phyloP scores from a whole-genome alignment of 2,888 invertebrate genomes.

The Caenorhabditis imperialis region DNA sequence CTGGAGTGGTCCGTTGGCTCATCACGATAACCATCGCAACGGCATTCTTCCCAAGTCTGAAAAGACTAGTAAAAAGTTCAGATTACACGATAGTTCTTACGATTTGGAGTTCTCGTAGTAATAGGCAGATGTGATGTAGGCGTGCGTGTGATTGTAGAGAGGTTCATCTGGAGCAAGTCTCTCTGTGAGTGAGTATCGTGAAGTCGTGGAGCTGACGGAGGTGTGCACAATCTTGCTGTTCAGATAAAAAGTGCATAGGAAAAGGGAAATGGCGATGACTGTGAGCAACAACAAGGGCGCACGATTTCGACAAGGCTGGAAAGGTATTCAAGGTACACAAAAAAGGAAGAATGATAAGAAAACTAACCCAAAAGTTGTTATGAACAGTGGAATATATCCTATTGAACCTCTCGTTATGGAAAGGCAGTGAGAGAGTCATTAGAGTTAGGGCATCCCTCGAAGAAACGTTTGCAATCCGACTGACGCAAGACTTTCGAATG shows the following conservation, averaged over 20 bases:
- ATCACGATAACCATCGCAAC: slow-evolving; percentile 41
- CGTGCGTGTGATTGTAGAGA: slow-evolving; percentile 26
- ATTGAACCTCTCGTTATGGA: not conserved
- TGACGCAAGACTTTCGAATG: too few species aligned
- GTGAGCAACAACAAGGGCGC: slow-evolving; percentile 2
- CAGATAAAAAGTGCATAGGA: slow-evolving; percentile 12
- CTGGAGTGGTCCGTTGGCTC: slow-evolving; percentile 18
- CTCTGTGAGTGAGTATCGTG: not conserved
- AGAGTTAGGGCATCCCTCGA: not conserved
- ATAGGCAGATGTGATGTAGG: slow-evolving; percentile 36
- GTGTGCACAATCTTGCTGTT: not conserved
- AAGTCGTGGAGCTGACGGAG: not conserved
- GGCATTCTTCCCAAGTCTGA: slow-evolving; percentile 41
- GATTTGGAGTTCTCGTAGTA: slow-evolving; percentile 41
- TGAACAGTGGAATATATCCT: not conserved
- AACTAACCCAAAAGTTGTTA: slow-evolving; percentile 6
- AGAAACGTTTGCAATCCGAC: not conserved
- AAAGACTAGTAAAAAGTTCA: not conserved
- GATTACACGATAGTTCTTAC: too few species aligned
- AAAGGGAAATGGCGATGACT: slow-evolving; percentile 6
- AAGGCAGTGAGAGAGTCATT: slow-evolving; percentile 4
- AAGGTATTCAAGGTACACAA: not conserved
- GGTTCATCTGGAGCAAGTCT: not conserved
- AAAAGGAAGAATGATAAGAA: not conserved
- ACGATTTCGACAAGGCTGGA: slow-evolving; percentile 20